Conservation (phyloP, 2,797 vertebrate species). For the Hylomyscus alleni region DNA sequence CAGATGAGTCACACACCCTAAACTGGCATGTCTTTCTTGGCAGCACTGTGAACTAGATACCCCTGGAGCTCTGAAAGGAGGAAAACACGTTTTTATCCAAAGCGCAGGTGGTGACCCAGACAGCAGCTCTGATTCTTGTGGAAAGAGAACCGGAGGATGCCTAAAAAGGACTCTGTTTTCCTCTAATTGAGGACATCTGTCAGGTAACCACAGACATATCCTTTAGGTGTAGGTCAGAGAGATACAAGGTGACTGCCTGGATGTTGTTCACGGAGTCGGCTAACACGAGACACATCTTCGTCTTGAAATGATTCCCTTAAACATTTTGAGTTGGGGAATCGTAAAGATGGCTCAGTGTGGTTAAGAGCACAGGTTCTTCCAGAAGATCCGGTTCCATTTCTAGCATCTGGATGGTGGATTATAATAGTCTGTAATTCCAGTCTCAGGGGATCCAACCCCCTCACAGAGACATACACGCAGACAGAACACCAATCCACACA, state of each 20-base stretch:
- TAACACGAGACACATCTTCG: neutral
- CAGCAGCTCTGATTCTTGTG: neutral
- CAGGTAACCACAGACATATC: neutral
- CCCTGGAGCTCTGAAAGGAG: neutral
- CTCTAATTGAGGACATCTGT: neutral
- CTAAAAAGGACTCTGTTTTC: neutral
- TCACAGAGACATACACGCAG: neutral
- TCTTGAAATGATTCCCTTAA: slow-evolving; percentile 17
- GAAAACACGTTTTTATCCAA: neutral
- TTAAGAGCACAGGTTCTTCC: neutral
- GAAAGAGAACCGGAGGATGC: neutral
- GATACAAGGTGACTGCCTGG: neutral
- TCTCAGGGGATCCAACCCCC: neutral
- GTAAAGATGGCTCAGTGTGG: neutral
- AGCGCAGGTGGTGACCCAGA: neutral
- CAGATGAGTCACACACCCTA: neutral
- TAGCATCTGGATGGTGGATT: neutral
- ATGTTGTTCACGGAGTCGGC: neutral
- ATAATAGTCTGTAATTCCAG: neutral
- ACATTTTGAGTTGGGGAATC: neutral
- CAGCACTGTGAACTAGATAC: neutral
- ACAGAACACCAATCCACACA: neutral
- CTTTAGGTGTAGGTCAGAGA: neutral
- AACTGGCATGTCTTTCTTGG: neutral
- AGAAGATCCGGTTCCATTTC: neutral